Base-by-base conservation (phyloP, 2,888 invertebrate genomes). In the Acronicta psi region DNA sequence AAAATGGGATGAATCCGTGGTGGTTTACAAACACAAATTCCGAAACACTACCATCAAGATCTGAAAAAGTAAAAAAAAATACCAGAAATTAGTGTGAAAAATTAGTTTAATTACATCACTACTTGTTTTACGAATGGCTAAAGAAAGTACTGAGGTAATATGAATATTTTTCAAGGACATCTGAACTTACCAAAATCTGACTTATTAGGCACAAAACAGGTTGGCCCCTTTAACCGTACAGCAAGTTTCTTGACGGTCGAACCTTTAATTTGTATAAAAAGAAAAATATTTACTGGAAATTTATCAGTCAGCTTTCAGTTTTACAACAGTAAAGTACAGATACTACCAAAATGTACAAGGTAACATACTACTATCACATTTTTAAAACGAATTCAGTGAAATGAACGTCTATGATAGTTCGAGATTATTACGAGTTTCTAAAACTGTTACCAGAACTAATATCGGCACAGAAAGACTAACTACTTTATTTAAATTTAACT, bases 261-360 rank as follows among this genome's bases (percentile, higher is more conserved):
- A 20, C 69, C 23, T 69, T 59, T 44, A 50, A 17, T 37, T 18
- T 43, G 65, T 69, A 69, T 73, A 72, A 58, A 72, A 72, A 44
- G 55, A n/a, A 13, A 34, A 59, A 29, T 23, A n/a, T 17, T 2
- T 2, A 14, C n/a, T 10, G 4, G 20, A 4, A 20, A 2, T 6
- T 29, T 69, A 66, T 62, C 69, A 72, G 36, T 66, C 37, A 34
- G 44, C 36, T 17, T 41, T 42, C 14, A 42, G 11, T 37, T 44
- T n/a, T 53, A 2, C 23, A 47, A 46, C 16, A 50, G 52, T 41
- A 36, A 47, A 41, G 43, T 45, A 50, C 10, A n/a, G 16, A 34
- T 53, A 37, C 5, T 37, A 20, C 13, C 13, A 71, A 64, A 75
- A 67, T 84, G 43, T 44, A 44, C 17, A 44, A 44, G 43, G 43